Conservation (phyloP, 1,140 invertebrate species). For the Hycleus cichorii region DNA sequence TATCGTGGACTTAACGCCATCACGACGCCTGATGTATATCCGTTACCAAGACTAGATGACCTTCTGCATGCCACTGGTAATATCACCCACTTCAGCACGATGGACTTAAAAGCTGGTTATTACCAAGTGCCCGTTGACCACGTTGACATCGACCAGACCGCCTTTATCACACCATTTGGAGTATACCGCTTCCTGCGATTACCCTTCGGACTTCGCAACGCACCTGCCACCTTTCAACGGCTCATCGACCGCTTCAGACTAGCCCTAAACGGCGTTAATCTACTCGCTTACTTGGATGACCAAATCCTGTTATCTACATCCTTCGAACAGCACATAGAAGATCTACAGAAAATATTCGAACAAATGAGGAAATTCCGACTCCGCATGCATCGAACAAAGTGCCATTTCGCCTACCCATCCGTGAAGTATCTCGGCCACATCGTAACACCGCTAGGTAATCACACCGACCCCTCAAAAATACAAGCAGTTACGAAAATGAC, state of each 20-base stretch:
- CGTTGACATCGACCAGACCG: background rate
- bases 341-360: constrained; percentile 36
- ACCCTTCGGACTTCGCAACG: constrained; percentile 40
- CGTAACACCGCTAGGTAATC: constrained; percentile 34
- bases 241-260: constrained; percentile 22
- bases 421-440: constrained; percentile 41
- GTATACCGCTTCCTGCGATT: constrained; percentile 15
- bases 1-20: constrained; percentile 39
- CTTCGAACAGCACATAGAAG: constrained; percentile 37
- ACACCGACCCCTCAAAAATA: constrained; percentile 36
- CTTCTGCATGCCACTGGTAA: constrained; percentile 38
- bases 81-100: too few species aligned
- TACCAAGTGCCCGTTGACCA: background rate
- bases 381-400: constrained; percentile 37
- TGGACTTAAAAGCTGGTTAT: background rate
- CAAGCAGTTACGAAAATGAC: constrained; percentile 32
- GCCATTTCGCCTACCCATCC: constrained; percentile 32
- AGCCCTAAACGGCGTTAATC: constrained; percentile 11
- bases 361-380: constrained; percentile 32
- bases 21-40: constrained; percentile 40
- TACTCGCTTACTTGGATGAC: constrained; percentile 42
- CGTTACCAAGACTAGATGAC: constrained; percentile 46
- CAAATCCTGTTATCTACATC: constrained; percentile 36
- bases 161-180: background rate
- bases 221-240: constrained; percentile 24